These are phyloP conservation scores for Sphecodes monilicornis DNA, from an alignment of 2,888 invertebrate species.

Conservation along the genomic window DNA sequence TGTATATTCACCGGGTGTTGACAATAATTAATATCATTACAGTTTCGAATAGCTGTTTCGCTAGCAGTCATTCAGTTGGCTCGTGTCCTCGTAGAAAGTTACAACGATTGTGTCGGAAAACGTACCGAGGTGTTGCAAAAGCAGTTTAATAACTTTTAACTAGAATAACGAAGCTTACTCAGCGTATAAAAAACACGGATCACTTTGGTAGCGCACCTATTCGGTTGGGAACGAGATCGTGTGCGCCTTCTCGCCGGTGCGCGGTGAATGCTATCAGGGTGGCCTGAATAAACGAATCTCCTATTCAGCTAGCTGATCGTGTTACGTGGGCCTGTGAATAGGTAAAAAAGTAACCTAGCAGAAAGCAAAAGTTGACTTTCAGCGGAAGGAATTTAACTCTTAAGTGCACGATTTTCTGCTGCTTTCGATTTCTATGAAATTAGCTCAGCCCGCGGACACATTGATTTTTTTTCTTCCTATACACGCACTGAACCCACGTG, in stretches of 20 bases:
- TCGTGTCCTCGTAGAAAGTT: not conserved
- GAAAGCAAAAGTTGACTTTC: slow-evolving; percentile 8
- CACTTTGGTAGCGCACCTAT: not conserved
- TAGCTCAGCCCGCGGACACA: not conserved
- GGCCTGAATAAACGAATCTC: slow-evolving; percentile 11
- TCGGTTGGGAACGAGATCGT: not conserved
- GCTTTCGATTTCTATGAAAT: slow-evolving; percentile 10
- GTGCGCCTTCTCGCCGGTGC: not conserved
- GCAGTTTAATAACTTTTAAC: slow-evolving; percentile 6
- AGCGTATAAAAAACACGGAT: not conserved
- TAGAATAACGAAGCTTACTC: not conserved
- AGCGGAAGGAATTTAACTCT: not conserved
- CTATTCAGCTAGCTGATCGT: not conserved
- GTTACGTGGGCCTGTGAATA: not conserved
- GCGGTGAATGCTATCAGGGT: slow-evolving; percentile 4
- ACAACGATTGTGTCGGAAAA: not conserved
- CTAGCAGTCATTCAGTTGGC: not conserved
- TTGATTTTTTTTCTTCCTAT: not conserved
- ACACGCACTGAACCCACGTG: not conserved
- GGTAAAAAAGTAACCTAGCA: not conserved
- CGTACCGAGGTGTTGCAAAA: not conserved
- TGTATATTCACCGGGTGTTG: not conserved
- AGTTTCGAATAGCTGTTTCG: not conserved
- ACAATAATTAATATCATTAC: not conserved
- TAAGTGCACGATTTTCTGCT: not conserved